These are phyloP conservation scores for Telenomus remus DNA, from an alignment of 1,140 invertebrate species.

Conservation along the genomic window DNA sequence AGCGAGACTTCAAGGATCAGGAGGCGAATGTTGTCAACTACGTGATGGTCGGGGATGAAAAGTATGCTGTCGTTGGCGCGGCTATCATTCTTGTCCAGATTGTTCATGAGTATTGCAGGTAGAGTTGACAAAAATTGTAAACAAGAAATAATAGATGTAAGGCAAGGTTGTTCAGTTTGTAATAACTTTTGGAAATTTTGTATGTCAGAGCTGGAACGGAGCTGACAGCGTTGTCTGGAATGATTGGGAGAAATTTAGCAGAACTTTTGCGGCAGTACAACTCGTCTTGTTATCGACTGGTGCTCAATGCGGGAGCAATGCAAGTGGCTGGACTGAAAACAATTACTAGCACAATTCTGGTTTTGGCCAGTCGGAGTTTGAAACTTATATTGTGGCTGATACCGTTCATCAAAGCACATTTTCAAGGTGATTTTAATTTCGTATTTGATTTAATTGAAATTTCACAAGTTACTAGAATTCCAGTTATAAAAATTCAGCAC, in stretches of 20 bases:
- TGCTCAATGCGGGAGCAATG: constrained; percentile 95
- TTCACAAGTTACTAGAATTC: too few species aligned
- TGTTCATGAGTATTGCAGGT: constrained; percentile 92
- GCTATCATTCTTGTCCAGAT: constrained; percentile 91
- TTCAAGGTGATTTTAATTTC: constrained; percentile 73
- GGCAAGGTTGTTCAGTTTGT: too few species aligned
- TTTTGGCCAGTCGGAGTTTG: constrained; percentile 91
- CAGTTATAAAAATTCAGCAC: too few species aligned
- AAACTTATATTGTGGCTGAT: constrained; percentile 87
- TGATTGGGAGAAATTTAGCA: constrained; percentile 86
- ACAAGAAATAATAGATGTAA: too few species aligned
- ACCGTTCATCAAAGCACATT: constrained; percentile 82
- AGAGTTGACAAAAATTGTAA: constrained; percentile 55
- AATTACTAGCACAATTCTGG: constrained; percentile 96
- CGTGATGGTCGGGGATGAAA: constrained; percentile 86
- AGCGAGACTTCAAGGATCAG: constrained; percentile 66
- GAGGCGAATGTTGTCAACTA: constrained; percentile 62
- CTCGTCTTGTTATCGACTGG: constrained; percentile 93
- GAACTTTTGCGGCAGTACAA: constrained; percentile 94
- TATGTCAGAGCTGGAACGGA: constrained; percentile 72
- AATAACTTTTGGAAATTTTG: too few species aligned
- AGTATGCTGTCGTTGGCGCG: constrained; percentile 89
- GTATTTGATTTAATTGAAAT: too few species aligned
- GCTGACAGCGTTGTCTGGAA: constrained; percentile 80
- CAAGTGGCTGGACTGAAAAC: constrained; percentile 96